Evolutionary conservation across 2,797 vertebrate species (phyloP), one percentile per base, ranked within the genome.

Genomic region (Hypotaenidia okinawae): DNA sequence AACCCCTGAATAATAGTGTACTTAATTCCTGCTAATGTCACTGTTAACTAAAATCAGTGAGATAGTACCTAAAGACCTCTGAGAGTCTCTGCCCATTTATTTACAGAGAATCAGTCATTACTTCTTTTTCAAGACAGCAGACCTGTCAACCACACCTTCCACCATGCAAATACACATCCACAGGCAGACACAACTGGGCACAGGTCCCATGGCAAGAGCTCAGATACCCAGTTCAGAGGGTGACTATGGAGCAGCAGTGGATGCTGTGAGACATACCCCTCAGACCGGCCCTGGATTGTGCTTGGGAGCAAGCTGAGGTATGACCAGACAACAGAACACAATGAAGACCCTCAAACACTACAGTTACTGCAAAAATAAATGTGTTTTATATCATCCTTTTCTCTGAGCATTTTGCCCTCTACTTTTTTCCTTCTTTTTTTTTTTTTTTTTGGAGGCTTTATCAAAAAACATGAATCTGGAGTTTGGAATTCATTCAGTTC

Each of bases 401-500:
- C 49, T 70, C 25, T 66, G 45, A 37, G 25, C 13, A 22, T 91
- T 91, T 80, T 22, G 59, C 15, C 4, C 33, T 7, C 6, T 51
- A 16, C 3, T 18, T 30, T n/a, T 45, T 62, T 21, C 4, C 28
- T 43, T 61, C 16, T 4, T 1, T 51, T 39, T 24, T 16, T 63
- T 30, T 62, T 66, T 59, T 58, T 75, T 54, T 39, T 66, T 18
- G 61, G 27, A 66, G 7, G 51, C 11, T 79, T 96, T 96, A 95
- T 92, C 4, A 82, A 95, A 96, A 82, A 41, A 91, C 54, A 51
- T 35, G 76, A 96, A 96, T 64, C 82, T 85, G 54, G 63, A 85
- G 88, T 94, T 97, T 94, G 88, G 82, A 97, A 98, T 96, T 95
- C 90, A 83, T 96, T 98, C 97, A 62, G 86, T 96, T 96, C 94